Percentiles rank a stretch among this genome's conserved stretches.
Evolutionary conservation across 2,113 vertebrate species (phyloP).

Genomic region (Saccopteryx leptura): DNA sequence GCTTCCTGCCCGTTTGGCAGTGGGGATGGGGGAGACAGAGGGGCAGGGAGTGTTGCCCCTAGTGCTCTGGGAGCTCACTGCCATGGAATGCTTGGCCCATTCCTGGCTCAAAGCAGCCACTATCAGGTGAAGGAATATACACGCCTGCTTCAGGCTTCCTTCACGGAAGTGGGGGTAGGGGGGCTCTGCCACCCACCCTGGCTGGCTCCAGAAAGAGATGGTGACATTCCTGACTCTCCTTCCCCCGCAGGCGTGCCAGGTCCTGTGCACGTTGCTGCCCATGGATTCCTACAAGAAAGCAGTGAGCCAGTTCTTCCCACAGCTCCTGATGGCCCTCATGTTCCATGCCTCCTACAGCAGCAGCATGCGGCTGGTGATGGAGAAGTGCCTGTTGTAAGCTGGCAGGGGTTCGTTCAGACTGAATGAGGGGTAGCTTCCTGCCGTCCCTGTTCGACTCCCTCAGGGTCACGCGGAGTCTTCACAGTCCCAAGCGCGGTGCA

Average conservation of each 20-base stretch:
- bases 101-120: not conserved
- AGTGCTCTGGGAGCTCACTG: not conserved
- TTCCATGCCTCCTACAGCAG: constrained; percentile 72
- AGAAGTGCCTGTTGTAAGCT: constrained; percentile 42
- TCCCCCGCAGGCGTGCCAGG: constrained; percentile 75
- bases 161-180: not conserved
- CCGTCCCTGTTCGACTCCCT: not conserved
- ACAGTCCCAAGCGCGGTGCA: not conserved
- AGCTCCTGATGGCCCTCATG: constrained; percentile 76
- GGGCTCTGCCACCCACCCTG: no score
- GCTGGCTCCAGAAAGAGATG: not conserved
- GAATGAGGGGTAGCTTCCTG: not conserved
- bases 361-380: not conserved
- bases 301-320: constrained; percentile 70
- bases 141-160: not conserved
- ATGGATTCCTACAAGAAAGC: constrained; percentile 65
- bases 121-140: not conserved
- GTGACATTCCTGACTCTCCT: not conserved
- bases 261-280: constrained; percentile 71
- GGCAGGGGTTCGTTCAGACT: not conserved
- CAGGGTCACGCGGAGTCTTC: not conserved
- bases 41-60: not conserved
- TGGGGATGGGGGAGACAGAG: no score
- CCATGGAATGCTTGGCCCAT: not conserved
- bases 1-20: not conserved